phyloP scores from a whole-genome alignment of 1,140 invertebrate genomes.

The Drosophila arizonae region DNA sequence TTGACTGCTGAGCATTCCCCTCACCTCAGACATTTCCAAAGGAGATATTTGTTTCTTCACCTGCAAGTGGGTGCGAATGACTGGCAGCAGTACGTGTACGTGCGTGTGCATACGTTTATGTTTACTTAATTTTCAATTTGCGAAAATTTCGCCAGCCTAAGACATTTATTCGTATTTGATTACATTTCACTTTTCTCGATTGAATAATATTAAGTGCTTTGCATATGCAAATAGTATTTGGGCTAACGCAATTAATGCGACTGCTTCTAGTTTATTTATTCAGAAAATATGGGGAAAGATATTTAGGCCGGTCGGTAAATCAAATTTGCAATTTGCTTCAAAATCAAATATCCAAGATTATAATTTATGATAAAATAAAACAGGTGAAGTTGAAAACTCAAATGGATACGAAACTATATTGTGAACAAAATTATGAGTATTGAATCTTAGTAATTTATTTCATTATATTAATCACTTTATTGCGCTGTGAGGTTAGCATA shows the following conservation, averaged over 20 bases:
- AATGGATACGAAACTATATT: too few species aligned
- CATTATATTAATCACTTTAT: too few species aligned
- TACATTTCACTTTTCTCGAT: conserved; percentile 7
- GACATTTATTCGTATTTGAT: conserved; percentile 3
- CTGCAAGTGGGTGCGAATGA: conserved; percentile 16
- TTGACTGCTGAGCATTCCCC: background rate
- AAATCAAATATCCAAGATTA: too few species aligned
- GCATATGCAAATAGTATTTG: background rate
- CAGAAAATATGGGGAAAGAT: background rate
- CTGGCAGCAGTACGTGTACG: background rate
- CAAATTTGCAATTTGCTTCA: too few species aligned
- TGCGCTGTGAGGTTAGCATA: too few species aligned
- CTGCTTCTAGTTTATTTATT: background rate
- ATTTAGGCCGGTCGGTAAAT: background rate
- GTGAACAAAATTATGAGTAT: too few species aligned
- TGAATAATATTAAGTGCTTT: conserved; percentile 6
- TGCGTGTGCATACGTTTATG: conserved; percentile 9
- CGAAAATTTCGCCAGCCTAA: background rate
- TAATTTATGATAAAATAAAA: too few species aligned
- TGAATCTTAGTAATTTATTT: too few species aligned
- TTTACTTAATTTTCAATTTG: conserved; percentile 9
- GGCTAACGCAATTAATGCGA: background rate
- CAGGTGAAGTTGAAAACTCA: too few species aligned
- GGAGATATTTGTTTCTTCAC: conserved; percentile 6
- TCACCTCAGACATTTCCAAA: background rate